A percentile compares a stretch with the other conserved stretches of the same genome.
phyloP scores from a whole-genome alignment of 1,140 invertebrate genomes.

The Pseudomyrmex sp. region DNA sequence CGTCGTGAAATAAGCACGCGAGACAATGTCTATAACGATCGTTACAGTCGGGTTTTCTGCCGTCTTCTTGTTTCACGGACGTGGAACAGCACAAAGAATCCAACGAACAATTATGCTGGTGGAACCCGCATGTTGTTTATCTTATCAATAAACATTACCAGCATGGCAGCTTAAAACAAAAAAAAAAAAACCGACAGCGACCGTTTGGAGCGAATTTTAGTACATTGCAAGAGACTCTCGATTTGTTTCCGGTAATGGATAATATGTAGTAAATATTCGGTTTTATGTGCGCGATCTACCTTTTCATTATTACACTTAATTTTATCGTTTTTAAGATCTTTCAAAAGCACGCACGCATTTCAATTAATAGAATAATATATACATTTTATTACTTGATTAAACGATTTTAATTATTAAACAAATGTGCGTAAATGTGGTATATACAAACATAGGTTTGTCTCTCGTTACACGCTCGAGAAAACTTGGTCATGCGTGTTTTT shows the following conservation, averaged over 20 bases:
- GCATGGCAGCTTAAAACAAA: slow-evolving; percentile 65
- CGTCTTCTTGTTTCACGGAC: slow-evolving; percentile 47
- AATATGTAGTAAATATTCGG: background rate
- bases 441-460: too few species aligned
- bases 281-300: background rate
- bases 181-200: slow-evolving; percentile 7
- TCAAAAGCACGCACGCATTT: background rate
- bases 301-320: background rate
- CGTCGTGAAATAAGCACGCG: slow-evolving; percentile 33
- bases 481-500: background rate
- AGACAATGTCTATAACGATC: slow-evolving; percentile 2
- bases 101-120: slow-evolving; percentile 72
- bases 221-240: background rate
- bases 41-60: slow-evolving; percentile 32
- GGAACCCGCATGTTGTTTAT: slow-evolving; percentile 74
- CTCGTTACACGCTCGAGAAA: too few species aligned
- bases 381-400: too few species aligned
- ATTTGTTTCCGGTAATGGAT: background rate
- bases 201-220: slow-evolving; percentile 47
- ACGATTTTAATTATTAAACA: too few species aligned
- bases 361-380: background rate
- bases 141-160: slow-evolving; percentile 81
- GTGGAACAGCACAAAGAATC: slow-evolving; percentile 66
- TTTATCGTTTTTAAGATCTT: background rate
- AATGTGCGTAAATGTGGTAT: too few species aligned